A percentile compares a stretch with the other conserved stretches of the same genome.
These are phyloP conservation scores for Poecilia latipinna DNA, from an alignment of 2,113 vertebrate genomes.

Conservation along the genomic window DNA sequence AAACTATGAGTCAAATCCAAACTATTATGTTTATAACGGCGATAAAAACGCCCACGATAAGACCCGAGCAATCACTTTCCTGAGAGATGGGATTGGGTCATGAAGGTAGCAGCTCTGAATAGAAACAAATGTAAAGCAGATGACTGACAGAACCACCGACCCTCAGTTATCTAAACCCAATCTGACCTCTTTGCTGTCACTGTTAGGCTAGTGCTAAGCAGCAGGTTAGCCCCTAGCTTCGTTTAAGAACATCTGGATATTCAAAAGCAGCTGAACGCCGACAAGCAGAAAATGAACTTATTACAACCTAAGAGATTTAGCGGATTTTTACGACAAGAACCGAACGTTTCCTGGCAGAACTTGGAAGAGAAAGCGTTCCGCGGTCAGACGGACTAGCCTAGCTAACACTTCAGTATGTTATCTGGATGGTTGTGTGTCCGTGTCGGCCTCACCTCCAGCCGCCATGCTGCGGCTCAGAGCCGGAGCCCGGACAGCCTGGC, in stretches of 20 bases:
- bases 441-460: constrained; percentile 71
- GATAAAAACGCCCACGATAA: no score
- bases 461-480: constrained; percentile 64
- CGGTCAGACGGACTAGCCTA: neutral
- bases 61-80: no score
- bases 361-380: neutral
- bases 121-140: no score
- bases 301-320: neutral
- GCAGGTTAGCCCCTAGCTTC: neutral
- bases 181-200: neutral
- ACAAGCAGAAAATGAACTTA: neutral
- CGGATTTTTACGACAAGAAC: neutral
- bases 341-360: neutral
- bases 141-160: no score
- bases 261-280: neutral
- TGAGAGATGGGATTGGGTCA: no score
- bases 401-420: neutral
- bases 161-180: neutral
- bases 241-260: neutral
- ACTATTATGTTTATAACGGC: no score
- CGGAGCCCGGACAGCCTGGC: constrained; percentile 42
- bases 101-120: no score
- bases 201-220: neutral
- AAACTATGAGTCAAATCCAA: no score
- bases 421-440: no score